phyloP scores from a whole-genome alignment of 2,797 vertebrate genomes.

The Mormyrus hasselquistii region DNA sequence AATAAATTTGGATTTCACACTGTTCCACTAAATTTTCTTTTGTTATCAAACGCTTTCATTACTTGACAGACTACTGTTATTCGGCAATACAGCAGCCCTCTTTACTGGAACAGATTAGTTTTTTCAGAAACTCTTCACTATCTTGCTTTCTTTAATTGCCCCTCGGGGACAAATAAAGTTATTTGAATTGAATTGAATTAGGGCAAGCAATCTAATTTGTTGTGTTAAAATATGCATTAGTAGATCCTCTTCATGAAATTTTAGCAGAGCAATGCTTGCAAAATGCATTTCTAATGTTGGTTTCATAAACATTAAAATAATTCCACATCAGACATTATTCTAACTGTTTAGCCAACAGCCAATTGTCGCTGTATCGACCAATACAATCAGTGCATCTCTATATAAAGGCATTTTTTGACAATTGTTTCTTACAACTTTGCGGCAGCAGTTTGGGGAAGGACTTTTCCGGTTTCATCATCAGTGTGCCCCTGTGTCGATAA shows the following conservation, averaged over 20 bases:
- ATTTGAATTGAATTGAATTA: neutral
- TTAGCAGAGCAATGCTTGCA: neutral
- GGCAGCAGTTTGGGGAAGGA: neutral
- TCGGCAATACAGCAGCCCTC: neutral
- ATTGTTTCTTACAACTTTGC: neutral
- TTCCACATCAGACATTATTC: neutral
- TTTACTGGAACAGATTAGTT: neutral
- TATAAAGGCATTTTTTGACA: neutral
- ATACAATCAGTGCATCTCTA: neutral
- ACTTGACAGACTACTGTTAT: neutral
- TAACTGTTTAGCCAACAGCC: neutral
- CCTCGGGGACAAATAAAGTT: too few relatives aligned
- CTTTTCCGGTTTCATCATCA: neutral
- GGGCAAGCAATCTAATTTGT: neutral
- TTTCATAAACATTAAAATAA: neutral
- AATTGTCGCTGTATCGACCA: neutral
- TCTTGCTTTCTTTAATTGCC: neutral
- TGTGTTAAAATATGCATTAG: neutral
- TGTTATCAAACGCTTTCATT: neutral
- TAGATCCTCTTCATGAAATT: neutral
- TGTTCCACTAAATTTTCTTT: neutral
- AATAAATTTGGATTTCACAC: neutral
- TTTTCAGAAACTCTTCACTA: neutral
- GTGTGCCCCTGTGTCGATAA: neutral
- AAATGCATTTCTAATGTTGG: neutral